A percentile compares a stretch with the other conserved stretches of the same genome.
These are phyloP conservation scores for Pseudeuparius sepicola DNA, from an alignment of 2,888 invertebrate species.

Conservation along the genomic window DNA sequence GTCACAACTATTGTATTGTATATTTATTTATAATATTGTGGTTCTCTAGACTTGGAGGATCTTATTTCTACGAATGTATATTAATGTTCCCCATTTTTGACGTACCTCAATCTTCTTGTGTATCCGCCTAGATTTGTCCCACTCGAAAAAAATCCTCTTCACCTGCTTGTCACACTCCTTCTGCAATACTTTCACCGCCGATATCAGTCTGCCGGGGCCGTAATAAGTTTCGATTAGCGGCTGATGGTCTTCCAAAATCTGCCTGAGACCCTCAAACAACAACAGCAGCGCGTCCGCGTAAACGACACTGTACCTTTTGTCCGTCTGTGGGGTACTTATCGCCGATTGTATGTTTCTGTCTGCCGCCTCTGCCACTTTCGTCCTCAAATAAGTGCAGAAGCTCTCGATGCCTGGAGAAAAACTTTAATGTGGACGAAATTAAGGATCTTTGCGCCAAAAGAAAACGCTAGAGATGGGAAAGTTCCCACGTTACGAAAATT, in stretches of 20 bases:
- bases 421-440: too few relatives aligned
- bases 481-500: too few relatives aligned
- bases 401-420: constrained; percentile 59
- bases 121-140: constrained; percentile 58
- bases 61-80: too few relatives aligned
- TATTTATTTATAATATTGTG: too few relatives aligned
- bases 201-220: constrained; percentile 65
- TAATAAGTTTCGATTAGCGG: constrained; percentile 84
- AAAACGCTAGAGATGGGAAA: too few relatives aligned
- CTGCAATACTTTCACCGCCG: constrained; percentile 63
- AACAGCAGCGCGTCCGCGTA: constrained; percentile 79
- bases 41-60: too few relatives aligned
- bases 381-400: constrained; percentile 78
- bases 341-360: constrained; percentile 62
- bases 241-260: constrained; percentile 77
- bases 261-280: constrained; percentile 76
- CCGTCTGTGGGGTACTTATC: constrained; percentile 51
- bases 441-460: too few relatives aligned
- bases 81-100: not conserved
- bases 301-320: constrained; percentile 64
- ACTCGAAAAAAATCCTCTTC: constrained; percentile 57
- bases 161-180: constrained; percentile 65
- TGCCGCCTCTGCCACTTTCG: constrained; percentile 60
- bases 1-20: too few relatives aligned
- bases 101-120: constrained; percentile 49